Evolutionary conservation across 1,140 invertebrate genomes (phyloP).

Genomic region (Mactra quadrangularis): DNA sequence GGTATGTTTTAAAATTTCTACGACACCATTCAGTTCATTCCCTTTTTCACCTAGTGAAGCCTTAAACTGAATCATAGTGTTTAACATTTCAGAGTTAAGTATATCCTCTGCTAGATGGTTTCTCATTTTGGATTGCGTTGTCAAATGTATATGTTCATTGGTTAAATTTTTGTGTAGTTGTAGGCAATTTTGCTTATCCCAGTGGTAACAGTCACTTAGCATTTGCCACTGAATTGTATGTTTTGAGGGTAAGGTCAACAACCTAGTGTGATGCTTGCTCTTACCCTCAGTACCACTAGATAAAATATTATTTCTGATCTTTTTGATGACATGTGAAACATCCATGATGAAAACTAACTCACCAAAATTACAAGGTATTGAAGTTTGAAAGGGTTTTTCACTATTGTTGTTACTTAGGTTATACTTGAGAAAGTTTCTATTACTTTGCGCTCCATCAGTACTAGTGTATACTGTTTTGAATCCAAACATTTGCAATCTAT

Average conservation of each 20-base stretch:
- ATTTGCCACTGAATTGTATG: too few relatives aligned
- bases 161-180: too few relatives aligned
- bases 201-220: too few relatives aligned
- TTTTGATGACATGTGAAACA: background rate
- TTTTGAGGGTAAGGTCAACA: too few relatives aligned
- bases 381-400: background rate
- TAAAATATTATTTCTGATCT: background rate
- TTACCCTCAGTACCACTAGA: too few relatives aligned
- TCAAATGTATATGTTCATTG: too few relatives aligned
- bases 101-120: slow-evolving; percentile 59
- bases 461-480: slow-evolving; percentile 43
- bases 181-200: too few relatives aligned
- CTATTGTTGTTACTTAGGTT: background rate
- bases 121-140: too few relatives aligned
- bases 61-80: slow-evolving; percentile 30
- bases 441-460: slow-evolving; percentile 60
- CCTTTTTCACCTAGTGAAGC: slow-evolving; percentile 41
- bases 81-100: slow-evolving; percentile 50
- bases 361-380: background rate
- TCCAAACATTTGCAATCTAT: slow-evolving; percentile 47
- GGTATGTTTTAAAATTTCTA: slow-evolving; percentile 40
- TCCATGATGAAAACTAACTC: too few relatives aligned
- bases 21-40: slow-evolving; percentile 20
- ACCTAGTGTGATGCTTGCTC: too few relatives aligned
- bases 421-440: slow-evolving; percentile 47